These are phyloP conservation scores for Amaurobius ferox DNA, from an alignment of 2,888 invertebrate species.

Conservation along the genomic window DNA sequence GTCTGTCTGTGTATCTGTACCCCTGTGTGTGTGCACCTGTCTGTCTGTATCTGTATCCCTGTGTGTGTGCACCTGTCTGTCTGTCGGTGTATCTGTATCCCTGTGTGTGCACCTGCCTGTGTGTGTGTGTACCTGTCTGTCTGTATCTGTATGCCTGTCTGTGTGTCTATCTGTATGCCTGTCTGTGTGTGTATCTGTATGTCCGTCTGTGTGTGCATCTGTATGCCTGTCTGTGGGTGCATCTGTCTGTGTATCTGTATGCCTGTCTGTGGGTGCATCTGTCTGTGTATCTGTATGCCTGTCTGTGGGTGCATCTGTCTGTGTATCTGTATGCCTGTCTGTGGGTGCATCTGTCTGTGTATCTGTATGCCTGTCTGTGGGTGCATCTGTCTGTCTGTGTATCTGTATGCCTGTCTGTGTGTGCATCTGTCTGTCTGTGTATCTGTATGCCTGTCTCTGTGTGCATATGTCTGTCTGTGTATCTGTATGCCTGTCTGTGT, in stretches of 20 bases:
- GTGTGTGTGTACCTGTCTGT: neutral
- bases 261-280: neutral
- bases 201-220: neutral
- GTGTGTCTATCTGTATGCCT: neutral
- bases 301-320: neutral
- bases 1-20: neutral
- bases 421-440: neutral
- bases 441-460: neutral
- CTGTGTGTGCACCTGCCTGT: neutral
- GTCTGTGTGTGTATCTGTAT: neutral
- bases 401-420: neutral
- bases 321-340: neutral
- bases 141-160: neutral
- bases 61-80: neutral
- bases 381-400: neutral
- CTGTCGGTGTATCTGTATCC: neutral
- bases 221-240: neutral
- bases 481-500: neutral
- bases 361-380: neutral
- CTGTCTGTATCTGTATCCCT: neutral
- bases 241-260: neutral
- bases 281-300: neutral
- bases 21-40: neutral
- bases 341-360: neutral
- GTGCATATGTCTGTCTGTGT: neutral